Evolutionary conservation across 2,113 vertebrate genomes (phyloP), one percentile per base, ranked within the genome.

Genomic region (Pimephales promelas): DNA sequence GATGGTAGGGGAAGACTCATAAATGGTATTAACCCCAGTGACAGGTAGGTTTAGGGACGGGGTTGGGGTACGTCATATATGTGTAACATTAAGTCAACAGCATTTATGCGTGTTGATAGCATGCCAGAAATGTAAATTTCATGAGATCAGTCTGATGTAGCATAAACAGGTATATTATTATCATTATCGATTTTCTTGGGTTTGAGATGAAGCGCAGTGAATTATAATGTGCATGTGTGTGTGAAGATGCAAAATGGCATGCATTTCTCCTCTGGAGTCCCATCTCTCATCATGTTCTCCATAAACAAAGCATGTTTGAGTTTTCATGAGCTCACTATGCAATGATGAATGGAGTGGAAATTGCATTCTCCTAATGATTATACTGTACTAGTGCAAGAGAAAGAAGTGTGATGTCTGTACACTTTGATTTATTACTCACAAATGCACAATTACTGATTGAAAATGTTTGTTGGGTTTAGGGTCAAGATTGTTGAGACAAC

Each of bases 371-470:
- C 34, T 87, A 88, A 92, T 88, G 88, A 89, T 89, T 72, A 85
- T 87, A 86, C 89, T 72, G 84, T 87, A 86, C 89, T 91, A 86
- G 86, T 88, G 86, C 16, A 84, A 52, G 87, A 79, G 83, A 84
- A 83, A 57, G 82, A 82, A 78, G 79, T 83, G 77, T 88, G 86
- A 89, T 91, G 89, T 90, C 85, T 45, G 71, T 83, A 76, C 10
- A 28, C 28, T 87, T 89, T 93, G 92, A 95, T 94, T 93, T 94
- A 94, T 94, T 88, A 83, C 83, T 84, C 89, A 92, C 90, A 90
- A 84, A 86, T 76, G 56, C 88, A 88, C 89, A 92, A 92, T 91
- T 92, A 93, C 92, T 92, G 92, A 94, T 93, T 88, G 92, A 93
- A 93, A 88, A 87, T 92, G 90, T 89, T 89, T 92, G 91, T 89